A percentile compares a stretch with the other conserved stretches of the same genome.
Conservation (phyloP, 2,888 invertebrate species). For the Temnothorax ravouxi region DNA sequence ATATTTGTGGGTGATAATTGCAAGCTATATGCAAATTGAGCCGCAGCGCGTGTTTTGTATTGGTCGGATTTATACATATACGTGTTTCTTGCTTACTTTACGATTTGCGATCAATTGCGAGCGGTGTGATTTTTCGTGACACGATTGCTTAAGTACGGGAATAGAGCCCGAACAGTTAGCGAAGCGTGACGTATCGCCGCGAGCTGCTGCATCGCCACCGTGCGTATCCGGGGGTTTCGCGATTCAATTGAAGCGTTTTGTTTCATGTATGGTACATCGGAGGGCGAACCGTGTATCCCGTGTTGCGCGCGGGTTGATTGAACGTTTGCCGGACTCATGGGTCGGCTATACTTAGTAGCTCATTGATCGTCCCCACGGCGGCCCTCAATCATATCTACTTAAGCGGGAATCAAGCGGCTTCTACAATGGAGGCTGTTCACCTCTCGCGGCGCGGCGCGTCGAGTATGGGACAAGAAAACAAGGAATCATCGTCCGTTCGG, state of each 20-base stretch:
- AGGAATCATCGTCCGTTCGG: constrained; percentile 28
- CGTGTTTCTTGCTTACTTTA: neutral
- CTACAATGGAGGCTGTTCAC: constrained; percentile 78
- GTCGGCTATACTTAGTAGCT: constrained; percentile 74
- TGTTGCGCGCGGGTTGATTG: constrained; percentile 71
- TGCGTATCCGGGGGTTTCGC: constrained; percentile 58
- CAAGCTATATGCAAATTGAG: neutral
- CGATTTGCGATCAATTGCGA: neutral
- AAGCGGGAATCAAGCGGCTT: constrained; percentile 75
- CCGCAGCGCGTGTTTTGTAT: neutral
- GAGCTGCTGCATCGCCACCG: constrained; percentile 53
- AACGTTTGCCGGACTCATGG: constrained; percentile 69
- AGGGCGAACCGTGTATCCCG: constrained; percentile 68
- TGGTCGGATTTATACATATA: neutral
- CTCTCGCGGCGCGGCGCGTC: constrained; percentile 60
- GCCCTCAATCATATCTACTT: constrained; percentile 81
- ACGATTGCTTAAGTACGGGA: neutral
- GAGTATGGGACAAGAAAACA: constrained; percentile 33
- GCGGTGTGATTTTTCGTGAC: constrained; percentile 30
- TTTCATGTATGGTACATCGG: constrained; percentile 57
- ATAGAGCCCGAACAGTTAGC: constrained; percentile 39
- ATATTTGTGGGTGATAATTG: neutral
- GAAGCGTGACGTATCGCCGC: constrained; percentile 61
- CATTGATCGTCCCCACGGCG: constrained; percentile 79
- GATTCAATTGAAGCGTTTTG: constrained; percentile 78